Percentiles rank a stretch among this genome's conserved stretches.
These are phyloP conservation scores for Holothuria glaberrima DNA, from an alignment of 35 echinoderm and acorn worm species.

Conservation along the genomic window DNA sequence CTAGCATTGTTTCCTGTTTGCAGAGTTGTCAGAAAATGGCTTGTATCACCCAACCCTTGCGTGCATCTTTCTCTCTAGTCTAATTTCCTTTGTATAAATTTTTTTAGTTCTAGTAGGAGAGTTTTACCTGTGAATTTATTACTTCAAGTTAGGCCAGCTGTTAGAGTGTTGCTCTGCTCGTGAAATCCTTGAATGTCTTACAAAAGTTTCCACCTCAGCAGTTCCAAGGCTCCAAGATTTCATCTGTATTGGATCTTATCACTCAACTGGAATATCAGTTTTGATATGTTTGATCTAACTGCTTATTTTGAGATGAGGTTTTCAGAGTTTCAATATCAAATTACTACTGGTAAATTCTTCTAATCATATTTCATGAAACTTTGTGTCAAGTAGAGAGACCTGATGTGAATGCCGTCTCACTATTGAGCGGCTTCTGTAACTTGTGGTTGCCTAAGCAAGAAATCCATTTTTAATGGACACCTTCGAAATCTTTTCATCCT, in stretches of 20 bases:
- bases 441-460: background rate
- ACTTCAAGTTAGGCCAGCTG: too few species aligned
- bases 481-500: constrained; percentile 3
- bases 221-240: background rate
- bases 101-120: too few species aligned
- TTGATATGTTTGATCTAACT: constrained; percentile 29
- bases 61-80: too few species aligned
- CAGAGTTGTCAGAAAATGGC: too few species aligned
- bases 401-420: background rate
- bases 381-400: background rate
- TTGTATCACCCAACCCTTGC: too few species aligned
- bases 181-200: constrained; percentile 25
- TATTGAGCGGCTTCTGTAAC: background rate
- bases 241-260: constrained; percentile 27
- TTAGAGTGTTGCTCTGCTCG: too few species aligned
- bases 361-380: constrained; percentile 36
- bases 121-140: too few species aligned
- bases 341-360: constrained; percentile 27
- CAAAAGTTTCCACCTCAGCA: constrained; percentile 10
- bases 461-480: background rate
- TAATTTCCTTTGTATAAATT: too few species aligned
- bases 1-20: too few species aligned
- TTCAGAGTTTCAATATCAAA: constrained; percentile 35
- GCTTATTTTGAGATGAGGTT: constrained; percentile 26
- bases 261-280: constrained; percentile 50